Conservation (phyloP, 2,888 invertebrate genomes). For the Napeogenes sylphis region DNA sequence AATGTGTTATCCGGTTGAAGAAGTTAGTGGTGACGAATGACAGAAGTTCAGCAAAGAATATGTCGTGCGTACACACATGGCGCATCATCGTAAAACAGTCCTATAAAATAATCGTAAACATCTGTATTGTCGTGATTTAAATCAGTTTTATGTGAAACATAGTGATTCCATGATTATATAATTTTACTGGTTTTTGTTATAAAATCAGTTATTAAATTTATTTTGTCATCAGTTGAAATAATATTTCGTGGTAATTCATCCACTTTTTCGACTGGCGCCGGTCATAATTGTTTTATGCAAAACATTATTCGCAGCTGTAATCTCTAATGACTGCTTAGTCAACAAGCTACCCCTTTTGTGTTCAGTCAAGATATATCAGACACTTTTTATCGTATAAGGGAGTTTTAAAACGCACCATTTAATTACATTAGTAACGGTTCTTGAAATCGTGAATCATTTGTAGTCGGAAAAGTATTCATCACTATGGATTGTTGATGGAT, state of each 20-base stretch:
- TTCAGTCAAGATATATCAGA: conserved; percentile 31
- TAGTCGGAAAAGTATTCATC: background rate
- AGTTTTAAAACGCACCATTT: conserved; percentile 33
- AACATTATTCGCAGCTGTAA: conserved; percentile 32
- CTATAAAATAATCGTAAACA: conserved; percentile 32
- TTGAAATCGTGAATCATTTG: conserved; percentile 33
- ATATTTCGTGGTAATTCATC: background rate
- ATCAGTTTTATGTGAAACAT: background rate
- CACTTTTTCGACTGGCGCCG: conserved; percentile 3
- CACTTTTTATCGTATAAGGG: conserved; percentile 33
- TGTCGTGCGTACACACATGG: conserved; percentile 21
- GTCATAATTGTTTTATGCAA: conserved; percentile 22
- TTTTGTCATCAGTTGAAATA: no score
- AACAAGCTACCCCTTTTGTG: conserved; percentile 35
- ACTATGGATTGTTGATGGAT: background rate
- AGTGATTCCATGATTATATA: no score
- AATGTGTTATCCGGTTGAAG: conserved; percentile 29
- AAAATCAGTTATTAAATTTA: no score
- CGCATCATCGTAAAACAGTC: conserved; percentile 28
- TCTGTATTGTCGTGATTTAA: conserved; percentile 16
- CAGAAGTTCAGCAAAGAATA: conserved; percentile 26
- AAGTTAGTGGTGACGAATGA: conserved; percentile 42
- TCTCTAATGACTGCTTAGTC: conserved; percentile 35
- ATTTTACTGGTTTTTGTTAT: no score
- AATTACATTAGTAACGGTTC: conserved; percentile 35